These are phyloP conservation scores for Tenebrosternarchus preto DNA, from an alignment of 2,113 vertebrate species.

Conservation along the genomic window DNA sequence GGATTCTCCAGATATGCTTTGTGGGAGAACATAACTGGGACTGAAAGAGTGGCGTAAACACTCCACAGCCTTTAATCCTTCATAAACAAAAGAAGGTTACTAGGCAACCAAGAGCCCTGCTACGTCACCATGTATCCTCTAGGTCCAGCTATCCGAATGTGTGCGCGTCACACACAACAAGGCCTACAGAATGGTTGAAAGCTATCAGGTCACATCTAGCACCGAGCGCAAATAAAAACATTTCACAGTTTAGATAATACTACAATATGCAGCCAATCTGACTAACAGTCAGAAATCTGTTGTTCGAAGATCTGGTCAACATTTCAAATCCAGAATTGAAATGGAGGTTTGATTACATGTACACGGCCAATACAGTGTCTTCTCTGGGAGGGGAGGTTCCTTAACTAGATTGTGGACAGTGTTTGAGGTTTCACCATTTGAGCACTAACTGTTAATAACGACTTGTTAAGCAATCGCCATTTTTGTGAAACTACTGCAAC, in stretches of 20 bases:
- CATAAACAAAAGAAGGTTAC: conserved; percentile 37
- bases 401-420: background rate
- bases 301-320: too few relatives aligned
- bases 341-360: too few relatives aligned
- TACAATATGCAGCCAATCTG: too few relatives aligned
- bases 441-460: background rate
- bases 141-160: conserved; percentile 1
- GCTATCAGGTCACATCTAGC: conserved; percentile 35
- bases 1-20: conserved; percentile 22
- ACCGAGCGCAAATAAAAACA: background rate
- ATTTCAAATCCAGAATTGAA: too few relatives aligned
- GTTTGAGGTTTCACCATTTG: background rate
- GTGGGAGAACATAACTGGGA: conserved; percentile 14
- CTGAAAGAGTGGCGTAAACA: background rate
- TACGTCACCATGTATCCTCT: conserved; percentile 24
- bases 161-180: background rate
- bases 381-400: too few relatives aligned
- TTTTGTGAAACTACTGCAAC: background rate
- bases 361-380: too few relatives aligned
- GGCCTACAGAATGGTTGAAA: conserved; percentile 25
- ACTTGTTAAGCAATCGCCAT: background rate
- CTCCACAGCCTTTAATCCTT: background rate
- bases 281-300: too few relatives aligned
- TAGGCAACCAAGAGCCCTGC: conserved; percentile 28
- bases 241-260: too few relatives aligned